A percentile compares a stretch with the other conserved stretches of the same genome.
Evolutionary conservation across 2,888 invertebrate species (phyloP).

Genomic region (Aradus depressus): DNA sequence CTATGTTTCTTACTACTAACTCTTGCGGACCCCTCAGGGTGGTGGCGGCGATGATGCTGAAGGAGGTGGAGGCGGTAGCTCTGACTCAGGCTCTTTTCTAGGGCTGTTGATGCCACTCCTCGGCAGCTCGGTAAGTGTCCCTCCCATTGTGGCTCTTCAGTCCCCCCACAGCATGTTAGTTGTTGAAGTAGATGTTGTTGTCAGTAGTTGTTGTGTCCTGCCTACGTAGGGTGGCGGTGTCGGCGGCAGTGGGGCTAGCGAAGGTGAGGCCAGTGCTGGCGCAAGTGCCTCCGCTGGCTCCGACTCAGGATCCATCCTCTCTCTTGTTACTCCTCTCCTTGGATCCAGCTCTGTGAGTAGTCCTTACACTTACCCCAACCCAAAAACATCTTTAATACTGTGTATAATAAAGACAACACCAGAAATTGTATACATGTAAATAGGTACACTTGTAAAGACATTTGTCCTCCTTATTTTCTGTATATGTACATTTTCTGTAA

Average conservation of each 20-base stretch:
- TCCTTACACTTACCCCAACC: no score
- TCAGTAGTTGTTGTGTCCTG: conserved; percentile 7
- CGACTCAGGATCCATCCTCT: conserved; percentile 24
- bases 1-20: background rate
- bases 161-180: conserved; percentile 1
- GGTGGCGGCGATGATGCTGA: conserved; percentile 16
- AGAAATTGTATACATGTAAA: no score
- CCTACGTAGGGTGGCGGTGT: conserved; percentile 13
- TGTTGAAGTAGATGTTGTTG: conserved; percentile 2
- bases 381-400: no score
- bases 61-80: conserved; percentile 20
- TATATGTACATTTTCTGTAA: no score
- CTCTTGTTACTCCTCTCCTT: conserved; percentile 28
- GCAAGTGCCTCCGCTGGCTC: conserved; percentile 15
- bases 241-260: conserved; percentile 22
- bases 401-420: no score
- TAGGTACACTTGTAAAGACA: no score
- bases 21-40: conserved; percentile 1
- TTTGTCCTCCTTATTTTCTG: no score
- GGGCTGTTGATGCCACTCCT: conserved; percentile 24
- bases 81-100: conserved; percentile 26
- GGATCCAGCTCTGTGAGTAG: conserved; percentile 24
- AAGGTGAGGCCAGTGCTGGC: no score
- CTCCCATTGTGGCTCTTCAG: background rate
- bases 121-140: conserved; percentile 16